phyloP scores from a whole-genome alignment of 2,888 invertebrate genomes.

The Lissonota sp. region DNA sequence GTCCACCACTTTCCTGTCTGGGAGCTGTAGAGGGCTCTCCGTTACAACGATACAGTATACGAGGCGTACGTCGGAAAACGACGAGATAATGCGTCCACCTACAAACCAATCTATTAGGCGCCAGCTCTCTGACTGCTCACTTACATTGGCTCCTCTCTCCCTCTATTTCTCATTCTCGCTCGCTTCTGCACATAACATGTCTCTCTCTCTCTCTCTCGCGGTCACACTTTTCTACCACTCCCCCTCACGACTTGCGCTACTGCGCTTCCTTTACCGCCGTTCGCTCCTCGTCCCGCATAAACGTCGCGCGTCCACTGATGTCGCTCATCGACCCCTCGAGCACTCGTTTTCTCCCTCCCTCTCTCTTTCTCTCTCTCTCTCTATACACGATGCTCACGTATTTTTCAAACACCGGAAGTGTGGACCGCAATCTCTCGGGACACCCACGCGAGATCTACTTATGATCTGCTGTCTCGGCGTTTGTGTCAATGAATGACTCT shows the following conservation, averaged over 20 bases:
- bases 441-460: constrained; percentile 57
- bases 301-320: constrained; percentile 71
- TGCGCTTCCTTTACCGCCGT: constrained; percentile 25
- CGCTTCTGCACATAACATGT: background rate
- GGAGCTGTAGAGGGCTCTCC: constrained; percentile 51
- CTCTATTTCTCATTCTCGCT: constrained; percentile 33
- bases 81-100: constrained; percentile 83
- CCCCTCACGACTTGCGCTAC: constrained; percentile 38
- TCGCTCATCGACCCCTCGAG: constrained; percentile 66
- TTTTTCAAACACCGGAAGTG: constrained; percentile 61
- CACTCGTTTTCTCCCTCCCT: constrained; percentile 18
- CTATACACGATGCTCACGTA: constrained; percentile 51
- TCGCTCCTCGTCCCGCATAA: constrained; percentile 7
- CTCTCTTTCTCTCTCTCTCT: background rate
- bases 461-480: constrained; percentile 45
- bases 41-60: constrained; percentile 45
- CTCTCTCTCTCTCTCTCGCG: constrained; percentile 7
- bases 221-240: constrained; percentile 26
- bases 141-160: constrained; percentile 75
- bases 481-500: constrained; percentile 20
- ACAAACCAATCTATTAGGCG: constrained; percentile 84
- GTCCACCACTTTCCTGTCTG: constrained; percentile 61
- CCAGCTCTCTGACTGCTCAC: constrained; percentile 83
- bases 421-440: constrained; percentile 45
- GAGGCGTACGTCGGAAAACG: constrained; percentile 69